Evolutionary conservation across 2,888 invertebrate species (phyloP), one percentile per base, ranked within the genome.

Genomic region (Chrysolina haemoptera): DNA sequence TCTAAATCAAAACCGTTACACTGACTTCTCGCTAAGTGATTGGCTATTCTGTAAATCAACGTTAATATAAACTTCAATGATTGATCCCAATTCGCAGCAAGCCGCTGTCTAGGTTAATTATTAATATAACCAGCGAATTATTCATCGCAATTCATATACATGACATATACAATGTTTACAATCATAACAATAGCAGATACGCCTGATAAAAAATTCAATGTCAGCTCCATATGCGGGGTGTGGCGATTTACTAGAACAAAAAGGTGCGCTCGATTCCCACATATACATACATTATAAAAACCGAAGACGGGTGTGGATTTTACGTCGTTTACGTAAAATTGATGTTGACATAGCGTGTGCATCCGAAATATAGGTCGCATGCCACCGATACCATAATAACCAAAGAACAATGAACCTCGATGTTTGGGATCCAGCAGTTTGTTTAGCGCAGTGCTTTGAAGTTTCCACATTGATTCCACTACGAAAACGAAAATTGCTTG

Each of bases 261-360:
- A 50, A 16, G 35, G 50, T 50, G 66, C 50, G 50, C 35, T 27
- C 10, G 65, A 66, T 35, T 50, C 50, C 53, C 22, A 46, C n/a
- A 66, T 50, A 66, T 53, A 67, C 40, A 63, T 63, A 63, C 6
- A 50, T 48, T 22, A 35, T 35, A 67, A 67, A 67, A 67, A 53
- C 35, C 20, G 46, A 65, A 35, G 14, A 67, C n/a, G 48, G 67
- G 67, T 67, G 67, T 53, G 67, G 67, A 67, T 59, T 59, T 35
- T 67, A 67, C 20, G 20, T 53, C 53, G 18, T 53, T 53, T 53
- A 40, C 55, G 67, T 18, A 41, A 22, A 53, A 67, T 67, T 67
- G 67, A 67, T 67, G 67, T 53, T 53, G 35, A 53, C 53, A 67
- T 67, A 18, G 67, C 67, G 67, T 67, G 53, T 43, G 67, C 65